Evolutionary conservation across 2,113 vertebrate species (phyloP), one percentile per base, ranked within the genome.

Genomic region (Piprites chloris): DNA sequence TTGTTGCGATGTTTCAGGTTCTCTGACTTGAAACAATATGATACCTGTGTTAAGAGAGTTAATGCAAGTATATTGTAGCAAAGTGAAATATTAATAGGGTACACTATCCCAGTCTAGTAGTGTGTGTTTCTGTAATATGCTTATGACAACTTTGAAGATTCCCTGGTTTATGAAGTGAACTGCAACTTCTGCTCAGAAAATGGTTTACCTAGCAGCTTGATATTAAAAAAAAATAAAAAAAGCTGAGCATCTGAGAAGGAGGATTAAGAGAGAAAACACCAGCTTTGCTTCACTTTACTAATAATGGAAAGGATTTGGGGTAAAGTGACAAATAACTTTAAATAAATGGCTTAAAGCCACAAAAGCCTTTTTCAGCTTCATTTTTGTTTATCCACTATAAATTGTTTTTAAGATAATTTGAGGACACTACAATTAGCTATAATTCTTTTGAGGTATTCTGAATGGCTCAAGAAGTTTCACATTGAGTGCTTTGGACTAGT

Each of bases 41-140:
- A 95, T 96, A 97, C 93, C 93, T 96, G 93, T 97, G 83, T 90
- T 95, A 82, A 85, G 87, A 97, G 84, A 98, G 50, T 92, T 97
- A 98, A 97, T 97, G 96, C 90, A 94, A 96, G 75, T 97, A 50
- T 97, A 97, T 20, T 95, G 77, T 95, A 96, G 95, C 96, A 62
- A 96, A 97, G 92, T 97, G n/a, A 97, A 97, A 97, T 97, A 97
- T 96, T 95, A 62, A 97, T 96, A 87, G 95, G 68, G 88, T 61
- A 67, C 93, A 79, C 94, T 97, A 93, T 61, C 41, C 58, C 62
- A 52, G 78, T 73, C 47, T 90, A 76, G 53, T 75, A 65, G 61
- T 94, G n/a, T 94, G 62, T 94, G 92, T 97, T 96, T 96, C 93
- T 95, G 17, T 90, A 95, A 95, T 87, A 90, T 90, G 41, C 93